Percentiles rank a stretch among this genome's conserved stretches.
Conservation (phyloP, 1,140 invertebrate genomes). For the Coenobita brevimanus region DNA sequence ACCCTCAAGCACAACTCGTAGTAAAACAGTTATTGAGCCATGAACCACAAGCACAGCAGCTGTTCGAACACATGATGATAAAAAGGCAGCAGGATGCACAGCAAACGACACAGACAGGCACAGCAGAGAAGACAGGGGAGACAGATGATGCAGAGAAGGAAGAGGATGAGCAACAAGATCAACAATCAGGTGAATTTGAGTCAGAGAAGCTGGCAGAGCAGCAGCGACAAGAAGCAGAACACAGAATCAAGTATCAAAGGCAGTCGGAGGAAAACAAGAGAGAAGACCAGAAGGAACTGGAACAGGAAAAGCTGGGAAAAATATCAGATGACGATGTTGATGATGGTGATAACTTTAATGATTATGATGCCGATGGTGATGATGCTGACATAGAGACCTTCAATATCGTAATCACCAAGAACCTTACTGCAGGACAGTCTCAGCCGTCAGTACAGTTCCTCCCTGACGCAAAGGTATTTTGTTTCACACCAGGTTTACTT, state of each 20-base stretch:
- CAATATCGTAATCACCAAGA: conserved; percentile 61
- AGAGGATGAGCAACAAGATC: too few relatives aligned
- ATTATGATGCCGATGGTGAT: too few relatives aligned
- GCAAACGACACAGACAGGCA: neutral
- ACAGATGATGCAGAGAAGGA: too few relatives aligned
- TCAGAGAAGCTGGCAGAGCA: too few relatives aligned
- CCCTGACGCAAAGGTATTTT: conserved; percentile 31
- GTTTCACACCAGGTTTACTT: too few relatives aligned
- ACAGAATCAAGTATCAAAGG: too few relatives aligned
- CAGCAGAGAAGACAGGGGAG: neutral
- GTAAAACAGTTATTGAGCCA: conserved; percentile 8
- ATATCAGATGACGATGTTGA: neutral
- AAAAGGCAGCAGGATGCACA: neutral
- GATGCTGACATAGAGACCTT: conserved; percentile 36
- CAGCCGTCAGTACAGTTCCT: conserved; percentile 32
- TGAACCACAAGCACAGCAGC: conserved; percentile 1
- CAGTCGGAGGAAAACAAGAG: too few relatives aligned
- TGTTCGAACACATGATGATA: neutral
- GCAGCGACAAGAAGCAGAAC: too few relatives aligned
- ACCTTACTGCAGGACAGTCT: conserved; percentile 41
- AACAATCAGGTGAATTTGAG: too few relatives aligned
- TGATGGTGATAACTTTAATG: too few relatives aligned
- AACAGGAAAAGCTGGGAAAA: neutral
- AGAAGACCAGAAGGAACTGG: neutral
- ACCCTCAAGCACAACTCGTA: neutral